phyloP scores from a whole-genome alignment of 2,797 vertebrate genomes.

The Steatocranus sp. region DNA sequence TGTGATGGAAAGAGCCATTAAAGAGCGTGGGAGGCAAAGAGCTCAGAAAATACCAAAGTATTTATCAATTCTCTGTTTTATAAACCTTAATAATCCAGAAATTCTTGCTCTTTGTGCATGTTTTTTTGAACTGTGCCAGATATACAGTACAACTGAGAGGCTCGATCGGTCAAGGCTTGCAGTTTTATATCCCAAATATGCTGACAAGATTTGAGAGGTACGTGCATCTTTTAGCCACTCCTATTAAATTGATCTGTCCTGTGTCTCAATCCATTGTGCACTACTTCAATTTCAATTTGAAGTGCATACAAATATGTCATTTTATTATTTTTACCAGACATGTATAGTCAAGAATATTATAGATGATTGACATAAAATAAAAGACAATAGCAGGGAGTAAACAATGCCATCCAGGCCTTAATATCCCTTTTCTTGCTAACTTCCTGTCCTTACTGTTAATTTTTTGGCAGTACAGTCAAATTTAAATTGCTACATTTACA shows the following conservation, averaged over 20 bases:
- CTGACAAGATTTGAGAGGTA: not conserved
- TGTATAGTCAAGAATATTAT: not conserved
- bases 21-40: slow-evolving; percentile 29
- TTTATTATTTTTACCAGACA: not conserved
- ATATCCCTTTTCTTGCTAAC: not conserved
- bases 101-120: not conserved
- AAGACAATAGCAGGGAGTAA: not conserved
- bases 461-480: not conserved
- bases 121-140: not conserved
- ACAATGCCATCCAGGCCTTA: not conserved
- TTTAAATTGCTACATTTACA: not conserved
- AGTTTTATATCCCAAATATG: not conserved
- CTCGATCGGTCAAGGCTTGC: not conserved
- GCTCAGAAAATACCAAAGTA: slow-evolving; percentile 34
- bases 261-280: not conserved
- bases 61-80: slow-evolving; percentile 49
- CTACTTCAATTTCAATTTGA: not conserved
- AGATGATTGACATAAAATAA: not conserved
- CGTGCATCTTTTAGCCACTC: not conserved
- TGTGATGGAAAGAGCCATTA: slow-evolving; percentile 61
- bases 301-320: not conserved
- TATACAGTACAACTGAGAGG: not conserved
- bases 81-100: slow-evolving; percentile 20
- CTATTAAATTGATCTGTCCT: not conserved
- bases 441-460: not conserved